A percentile compares a stretch with the other conserved stretches of the same genome.
Conservation (phyloP, 2,113 vertebrate species). For the Porphyrio hochstetteri region DNA sequence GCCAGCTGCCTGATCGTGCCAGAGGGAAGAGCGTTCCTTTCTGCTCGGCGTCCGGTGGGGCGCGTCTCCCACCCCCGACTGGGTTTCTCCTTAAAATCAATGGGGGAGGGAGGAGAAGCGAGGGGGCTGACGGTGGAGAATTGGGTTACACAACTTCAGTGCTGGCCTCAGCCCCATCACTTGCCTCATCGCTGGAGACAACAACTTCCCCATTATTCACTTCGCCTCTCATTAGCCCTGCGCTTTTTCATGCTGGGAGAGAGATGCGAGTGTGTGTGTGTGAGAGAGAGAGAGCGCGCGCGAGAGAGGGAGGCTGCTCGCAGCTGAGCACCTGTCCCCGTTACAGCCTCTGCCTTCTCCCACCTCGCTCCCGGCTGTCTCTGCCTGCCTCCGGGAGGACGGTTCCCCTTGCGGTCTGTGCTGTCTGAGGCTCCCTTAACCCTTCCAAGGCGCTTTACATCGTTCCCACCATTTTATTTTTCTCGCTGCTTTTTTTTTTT, state of each 20-base stretch:
- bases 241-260: slow-evolving; percentile 24
- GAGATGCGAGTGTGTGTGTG: not conserved
- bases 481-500: not conserved
- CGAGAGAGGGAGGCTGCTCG: not conserved
- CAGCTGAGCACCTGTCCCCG: slow-evolving; percentile 22
- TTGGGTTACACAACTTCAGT: slow-evolving; percentile 60
- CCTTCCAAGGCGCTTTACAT: not conserved
- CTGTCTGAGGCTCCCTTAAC: not conserved
- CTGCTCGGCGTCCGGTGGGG: not conserved
- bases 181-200: slow-evolving; percentile 30
- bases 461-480: slow-evolving; percentile 21
- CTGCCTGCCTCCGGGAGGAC: not conserved
- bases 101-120: not conserved
- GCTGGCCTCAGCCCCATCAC: slow-evolving; percentile 47
- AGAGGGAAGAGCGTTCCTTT: not conserved
- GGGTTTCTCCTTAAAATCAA: not conserved
- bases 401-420: not conserved
- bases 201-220: slow-evolving; percentile 46
- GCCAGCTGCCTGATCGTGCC: not conserved
- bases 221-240: slow-evolving; percentile 35
- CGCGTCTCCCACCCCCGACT: not conserved
- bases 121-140: slow-evolving; percentile 17
- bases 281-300: not conserved
- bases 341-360: not conserved
- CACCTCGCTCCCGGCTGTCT: not conserved